A percentile compares a stretch with the other conserved stretches of the same genome.
These are phyloP conservation scores for Melierax canorus DNA, from an alignment of 2,113 vertebrate genomes.

Conservation along the genomic window DNA sequence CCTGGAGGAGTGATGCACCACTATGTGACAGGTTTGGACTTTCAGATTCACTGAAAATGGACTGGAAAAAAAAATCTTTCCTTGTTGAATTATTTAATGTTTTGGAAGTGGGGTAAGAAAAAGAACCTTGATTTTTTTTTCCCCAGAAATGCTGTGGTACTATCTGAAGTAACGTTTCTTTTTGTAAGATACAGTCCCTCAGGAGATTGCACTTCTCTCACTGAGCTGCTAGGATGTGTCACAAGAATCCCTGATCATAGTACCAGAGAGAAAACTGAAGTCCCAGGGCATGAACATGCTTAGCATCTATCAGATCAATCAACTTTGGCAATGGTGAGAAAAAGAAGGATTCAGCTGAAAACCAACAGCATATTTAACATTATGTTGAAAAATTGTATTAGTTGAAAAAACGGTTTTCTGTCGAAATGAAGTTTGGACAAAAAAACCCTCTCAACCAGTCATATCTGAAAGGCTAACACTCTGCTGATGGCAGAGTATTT, in stretches of 20 bases:
- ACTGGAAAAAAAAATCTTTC: neutral
- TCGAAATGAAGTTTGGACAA: neutral
- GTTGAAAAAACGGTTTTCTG: neutral
- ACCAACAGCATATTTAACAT: neutral
- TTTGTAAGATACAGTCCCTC: neutral
- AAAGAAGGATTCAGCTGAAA: neutral
- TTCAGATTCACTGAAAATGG: neutral
- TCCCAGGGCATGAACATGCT: neutral
- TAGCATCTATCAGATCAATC: neutral
- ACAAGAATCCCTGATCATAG: neutral
- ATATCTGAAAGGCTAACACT: constrained; percentile 11
- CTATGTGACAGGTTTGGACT: neutral
- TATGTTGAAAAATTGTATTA: neutral
- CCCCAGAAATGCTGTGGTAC: neutral
- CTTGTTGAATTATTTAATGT: no score
- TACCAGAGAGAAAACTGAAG: neutral
- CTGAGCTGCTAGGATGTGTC: neutral
- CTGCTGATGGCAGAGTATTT: constrained; percentile 22
- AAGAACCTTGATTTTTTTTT: neutral
- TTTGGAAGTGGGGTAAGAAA: no score
- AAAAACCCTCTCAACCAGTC: neutral
- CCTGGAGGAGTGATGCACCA: neutral
- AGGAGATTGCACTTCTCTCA: neutral
- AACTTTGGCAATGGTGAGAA: neutral
- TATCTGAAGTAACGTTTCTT: neutral